Evolutionary conservation across 2,888 invertebrate genomes (phyloP), one percentile per base, ranked within the genome.

Genomic region (Pristionchus arcanus): DNA sequence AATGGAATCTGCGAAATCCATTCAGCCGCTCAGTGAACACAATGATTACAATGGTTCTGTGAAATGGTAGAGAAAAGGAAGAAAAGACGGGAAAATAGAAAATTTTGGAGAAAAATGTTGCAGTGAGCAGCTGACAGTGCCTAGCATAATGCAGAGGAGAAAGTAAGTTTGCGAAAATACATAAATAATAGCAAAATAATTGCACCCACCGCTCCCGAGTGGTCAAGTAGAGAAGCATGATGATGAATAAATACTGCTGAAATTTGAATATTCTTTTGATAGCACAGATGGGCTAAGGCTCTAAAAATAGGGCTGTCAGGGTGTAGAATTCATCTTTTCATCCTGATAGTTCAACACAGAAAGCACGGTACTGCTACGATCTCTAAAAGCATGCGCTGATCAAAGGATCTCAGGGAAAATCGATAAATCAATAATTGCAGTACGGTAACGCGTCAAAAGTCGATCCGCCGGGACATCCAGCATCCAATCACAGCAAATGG

Each of bases 401-500:
- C n/a, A 71, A 9, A 49, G 13, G 9, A 49, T 49, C 11, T 49
- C 42, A 9, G 3, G 42, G 42, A 49, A 71, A 71, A 71, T 71
- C 71, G 71, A 31, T 71, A 59, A 55, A 84, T 84, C 84, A 31
- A 84, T 84, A 84, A 59, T 49, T 89, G 13, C 84, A 89, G 90
- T 90, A 55, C 90, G 92, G 55, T 89, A 15, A n/a, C 63, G 25
- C 89, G 89, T 15, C 81, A 81, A 37, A 93, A 92, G 77, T 93
- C 93, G 15, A 91, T 93, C 53, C 90, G 91, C 84, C 87, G 92
- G 63, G 93, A 93, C 31, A 90, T 87, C 16, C 85, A 90, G 21
- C 93, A 93, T 83, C 93, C 93, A 28, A 93, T 93, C 59, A 89
- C 91, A 2, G 83, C 90, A 7, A 90, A 91, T 53, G 91, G 84